Conservation (phyloP, 2,113 vertebrate species). For the Cyanoliseus patagonus region DNA sequence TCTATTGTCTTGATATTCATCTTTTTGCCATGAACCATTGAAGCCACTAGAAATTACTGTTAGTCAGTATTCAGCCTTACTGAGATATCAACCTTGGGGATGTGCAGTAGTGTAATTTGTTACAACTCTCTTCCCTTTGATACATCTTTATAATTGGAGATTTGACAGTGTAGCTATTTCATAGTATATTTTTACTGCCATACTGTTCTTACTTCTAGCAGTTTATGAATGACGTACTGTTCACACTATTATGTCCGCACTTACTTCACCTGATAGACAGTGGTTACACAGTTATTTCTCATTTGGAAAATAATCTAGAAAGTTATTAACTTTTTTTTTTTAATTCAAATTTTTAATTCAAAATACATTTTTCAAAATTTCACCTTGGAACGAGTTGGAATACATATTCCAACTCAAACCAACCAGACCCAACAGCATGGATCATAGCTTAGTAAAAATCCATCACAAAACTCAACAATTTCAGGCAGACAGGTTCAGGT, state of each 20-base stretch:
- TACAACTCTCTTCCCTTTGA: slow-evolving; percentile 44
- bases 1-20: slow-evolving; percentile 51
- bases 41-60: slow-evolving; percentile 50
- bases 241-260: background rate
- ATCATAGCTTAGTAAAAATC: background rate
- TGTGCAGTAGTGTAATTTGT: slow-evolving; percentile 1
- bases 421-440: background rate
- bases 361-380: background rate
- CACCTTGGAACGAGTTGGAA: background rate
- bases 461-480: background rate
- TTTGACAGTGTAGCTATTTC: slow-evolving; percentile 34
- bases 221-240: background rate
- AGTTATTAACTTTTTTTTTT: background rate
- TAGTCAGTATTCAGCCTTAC: slow-evolving; percentile 41
- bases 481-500: background rate
- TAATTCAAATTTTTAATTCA: background rate
- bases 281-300: background rate
- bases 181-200: slow-evolving; percentile 27
- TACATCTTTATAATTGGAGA: slow-evolving; percentile 59
- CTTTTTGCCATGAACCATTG: slow-evolving; percentile 38
- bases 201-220: background rate
- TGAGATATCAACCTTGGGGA: slow-evolving; percentile 34
- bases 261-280: background rate
- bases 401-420: background rate
- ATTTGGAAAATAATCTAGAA: background rate